Evolutionary conservation across 1,140 invertebrate genomes (phyloP).

Genomic region (Drosophila aff.): DNA sequence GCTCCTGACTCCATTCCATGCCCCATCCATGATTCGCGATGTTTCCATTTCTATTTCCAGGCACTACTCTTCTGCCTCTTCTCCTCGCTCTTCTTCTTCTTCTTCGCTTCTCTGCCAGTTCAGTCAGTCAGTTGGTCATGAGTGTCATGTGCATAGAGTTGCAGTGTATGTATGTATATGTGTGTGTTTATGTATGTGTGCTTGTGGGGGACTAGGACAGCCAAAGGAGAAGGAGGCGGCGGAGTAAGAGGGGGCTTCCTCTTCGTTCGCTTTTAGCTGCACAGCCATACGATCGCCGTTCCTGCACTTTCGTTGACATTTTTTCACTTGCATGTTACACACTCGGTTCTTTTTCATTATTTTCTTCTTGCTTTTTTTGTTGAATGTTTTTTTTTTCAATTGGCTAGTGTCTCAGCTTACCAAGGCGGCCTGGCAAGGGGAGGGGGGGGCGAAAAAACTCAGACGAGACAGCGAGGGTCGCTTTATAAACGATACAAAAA

Average conservation of each 20-base stretch:
- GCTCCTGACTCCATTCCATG: conserved; percentile 20
- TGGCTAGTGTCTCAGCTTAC: conserved; percentile 38
- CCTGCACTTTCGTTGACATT: conserved; percentile 55
- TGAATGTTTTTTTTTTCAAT: conserved; percentile 13
- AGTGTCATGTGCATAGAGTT: conserved; percentile 70
- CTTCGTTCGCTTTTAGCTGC: conserved; percentile 19
- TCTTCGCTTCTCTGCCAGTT: conserved; percentile 33
- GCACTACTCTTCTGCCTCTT: conserved; percentile 11
- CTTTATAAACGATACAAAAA: conserved; percentile 17
- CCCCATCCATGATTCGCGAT: conserved; percentile 19
- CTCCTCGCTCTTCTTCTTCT: not conserved
- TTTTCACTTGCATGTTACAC: conserved; percentile 34
- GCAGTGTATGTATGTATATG: conserved; percentile 1
- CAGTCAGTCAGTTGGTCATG: conserved; percentile 84
- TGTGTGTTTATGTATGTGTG: conserved; percentile 1
- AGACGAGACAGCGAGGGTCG: conserved; percentile 38
- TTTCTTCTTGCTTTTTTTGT: not conserved
- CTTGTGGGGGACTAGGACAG: conserved; percentile 25
- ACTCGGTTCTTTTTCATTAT: conserved; percentile 21
- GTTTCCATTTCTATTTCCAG: conserved; percentile 45
- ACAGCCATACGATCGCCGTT: conserved; percentile 17
- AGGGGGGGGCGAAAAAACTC: not conserved
- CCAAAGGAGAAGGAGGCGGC: not conserved
- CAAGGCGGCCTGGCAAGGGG: not conserved
- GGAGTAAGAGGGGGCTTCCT: conserved; percentile 1